Base-by-base conservation (phyloP, 2,797 vertebrate genomes). In the Benthosema pterotum region DNA sequence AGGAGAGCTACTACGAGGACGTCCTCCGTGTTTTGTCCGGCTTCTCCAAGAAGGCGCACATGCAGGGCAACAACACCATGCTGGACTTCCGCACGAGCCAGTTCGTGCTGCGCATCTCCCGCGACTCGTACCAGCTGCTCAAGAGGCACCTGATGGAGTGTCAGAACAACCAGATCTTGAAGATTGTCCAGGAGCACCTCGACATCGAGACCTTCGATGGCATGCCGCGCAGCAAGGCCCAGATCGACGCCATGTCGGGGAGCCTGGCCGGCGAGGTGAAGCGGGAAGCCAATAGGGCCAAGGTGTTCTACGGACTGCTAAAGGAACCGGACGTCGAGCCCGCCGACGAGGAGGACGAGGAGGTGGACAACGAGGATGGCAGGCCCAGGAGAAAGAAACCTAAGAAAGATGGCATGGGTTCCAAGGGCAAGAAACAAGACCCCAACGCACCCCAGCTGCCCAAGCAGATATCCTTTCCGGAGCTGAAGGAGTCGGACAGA, bases 101-200 rank as follows among this genome's bases (percentile, higher is more conserved):
- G 82, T 99, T 99, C 70, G 98, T 99, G 74, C 89, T 99, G 72
- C 96, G 98, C 16, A 99, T 99, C 88, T 99, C 98, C 42, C 94
- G 98, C 0, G 98, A 99, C 90, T 99, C 97, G 16, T 99, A 99
- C 75, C 97, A 99, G 42, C 93, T 98, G 71, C 90, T 99, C 72
- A 99, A 99, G 89, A 95, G 98, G 71, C 98, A 99, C 86, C 91
- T 99, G 79, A 25, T 5, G 92, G 98, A 99, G 88, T 93, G 97
- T 38, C 97, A 99, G 90, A 98, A 99, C 93, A 99, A 99, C 91
- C 98, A 99, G 91, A 99, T 99, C 82, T 99, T 96, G 98, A 99
- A 96, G 78, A 99, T 99, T 81, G 98, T 99, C 77, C 98, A 99
- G 80, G 97, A 99, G 88, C 98, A 99, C 83, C 94, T 99, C 59